phyloP scores from a whole-genome alignment of 2,113 vertebrate species.

The Nestor notabilis region DNA sequence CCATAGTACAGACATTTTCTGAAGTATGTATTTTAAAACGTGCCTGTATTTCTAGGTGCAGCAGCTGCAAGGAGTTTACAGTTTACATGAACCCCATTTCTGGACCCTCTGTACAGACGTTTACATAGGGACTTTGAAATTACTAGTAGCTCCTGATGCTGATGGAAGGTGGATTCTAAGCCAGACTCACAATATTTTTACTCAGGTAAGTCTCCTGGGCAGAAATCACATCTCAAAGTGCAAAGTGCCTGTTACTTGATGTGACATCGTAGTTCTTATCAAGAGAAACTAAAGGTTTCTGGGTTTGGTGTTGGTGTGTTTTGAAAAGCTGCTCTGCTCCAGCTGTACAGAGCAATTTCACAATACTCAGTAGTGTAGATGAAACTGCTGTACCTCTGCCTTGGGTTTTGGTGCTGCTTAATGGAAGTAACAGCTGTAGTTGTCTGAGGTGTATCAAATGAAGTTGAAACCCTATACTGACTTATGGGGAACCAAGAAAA shows the following conservation, averaged over 20 bases:
- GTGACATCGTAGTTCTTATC: background rate
- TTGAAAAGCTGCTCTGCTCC: background rate
- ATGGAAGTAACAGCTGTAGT: background rate
- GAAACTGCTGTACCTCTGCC: background rate
- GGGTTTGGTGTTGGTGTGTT: background rate
- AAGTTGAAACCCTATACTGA: background rate
- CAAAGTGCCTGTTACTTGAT: background rate
- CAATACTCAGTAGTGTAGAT: background rate
- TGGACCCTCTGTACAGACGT: conserved; percentile 98
- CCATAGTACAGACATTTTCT: background rate
- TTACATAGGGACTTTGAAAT: conserved; percentile 93
- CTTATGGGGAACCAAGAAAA: background rate
- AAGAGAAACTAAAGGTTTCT: background rate
- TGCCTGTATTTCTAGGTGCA: conserved; percentile 85
- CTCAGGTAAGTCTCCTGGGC: conserved; percentile 84
- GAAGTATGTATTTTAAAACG: background rate
- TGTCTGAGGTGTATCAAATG: background rate
- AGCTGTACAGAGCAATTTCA: background rate
- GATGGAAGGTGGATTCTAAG: conserved; percentile 95
- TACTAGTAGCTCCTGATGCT: conserved; percentile 92
- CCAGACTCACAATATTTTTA: conserved; percentile 98
- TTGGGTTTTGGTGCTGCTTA: background rate
- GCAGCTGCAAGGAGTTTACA: conserved; percentile 95
- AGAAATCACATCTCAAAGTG: background rate
- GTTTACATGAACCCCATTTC: conserved; percentile 95